A percentile compares a stretch with the other conserved stretches of the same genome.
phyloP scores from a whole-genome alignment of 2,113 vertebrate genomes.

The Chaenogobius annularis region DNA sequence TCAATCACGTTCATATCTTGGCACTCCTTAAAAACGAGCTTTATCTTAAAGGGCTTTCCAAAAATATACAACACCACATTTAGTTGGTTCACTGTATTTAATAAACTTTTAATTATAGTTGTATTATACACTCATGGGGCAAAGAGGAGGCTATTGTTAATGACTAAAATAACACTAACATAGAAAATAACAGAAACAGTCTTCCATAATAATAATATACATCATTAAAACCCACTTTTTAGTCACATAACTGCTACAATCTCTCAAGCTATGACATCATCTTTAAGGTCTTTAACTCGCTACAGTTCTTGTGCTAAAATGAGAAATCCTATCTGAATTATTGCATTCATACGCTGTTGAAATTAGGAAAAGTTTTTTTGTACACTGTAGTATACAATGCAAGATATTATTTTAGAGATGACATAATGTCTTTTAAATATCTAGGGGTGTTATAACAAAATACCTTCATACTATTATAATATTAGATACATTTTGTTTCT shows the following conservation, averaged over 20 bases:
- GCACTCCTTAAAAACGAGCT: no score
- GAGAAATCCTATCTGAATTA: conserved; percentile 79
- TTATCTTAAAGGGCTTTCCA: not conserved
- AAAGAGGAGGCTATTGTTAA: conserved; percentile 42
- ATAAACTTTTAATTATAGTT: conserved; percentile 64
- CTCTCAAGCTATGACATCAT: conserved; percentile 42
- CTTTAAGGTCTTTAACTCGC: conserved; percentile 61
- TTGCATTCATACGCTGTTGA: conserved; percentile 86
- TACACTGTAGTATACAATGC: conserved; percentile 69
- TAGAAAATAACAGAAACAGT: conserved; percentile 64
- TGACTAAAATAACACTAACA: conserved; percentile 55
- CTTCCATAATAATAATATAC: conserved; percentile 45
- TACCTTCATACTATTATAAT: conserved; percentile 24
- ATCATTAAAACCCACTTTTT: conserved; percentile 30
- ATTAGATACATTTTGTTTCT: conserved; percentile 1
- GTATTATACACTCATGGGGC: conserved; percentile 55
- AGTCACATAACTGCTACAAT: conserved; percentile 36
- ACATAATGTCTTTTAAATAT: conserved; percentile 53
- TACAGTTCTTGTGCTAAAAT: conserved; percentile 74
- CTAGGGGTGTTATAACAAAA: conserved; percentile 37
- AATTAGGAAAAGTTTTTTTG: conserved; percentile 71
- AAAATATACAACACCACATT: conserved; percentile 31
- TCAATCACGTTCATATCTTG: no score
- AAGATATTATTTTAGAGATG: conserved; percentile 42
- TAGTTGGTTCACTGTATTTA: conserved; percentile 72